Percentiles rank a stretch among this genome's conserved stretches.
phyloP scores from a whole-genome alignment of 1,140 invertebrate genomes.

The Caenorhabditis inopinata region DNA sequence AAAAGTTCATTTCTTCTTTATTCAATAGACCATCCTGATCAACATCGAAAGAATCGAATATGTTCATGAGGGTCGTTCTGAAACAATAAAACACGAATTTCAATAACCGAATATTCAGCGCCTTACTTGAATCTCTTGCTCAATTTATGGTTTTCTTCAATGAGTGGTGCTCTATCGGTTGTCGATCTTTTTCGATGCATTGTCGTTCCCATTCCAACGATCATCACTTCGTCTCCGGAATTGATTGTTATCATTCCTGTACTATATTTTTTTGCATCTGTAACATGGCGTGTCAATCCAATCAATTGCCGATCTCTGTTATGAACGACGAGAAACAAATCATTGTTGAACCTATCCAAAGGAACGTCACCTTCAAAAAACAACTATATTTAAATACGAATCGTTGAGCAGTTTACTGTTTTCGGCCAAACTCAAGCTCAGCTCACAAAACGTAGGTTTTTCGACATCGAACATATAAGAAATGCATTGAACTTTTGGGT shows the following conservation, averaged over 20 bases:
- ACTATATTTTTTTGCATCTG: background rate
- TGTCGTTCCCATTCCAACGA: conserved; percentile 17
- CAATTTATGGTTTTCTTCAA: conserved; percentile 11
- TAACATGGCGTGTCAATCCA: background rate
- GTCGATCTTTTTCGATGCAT: background rate
- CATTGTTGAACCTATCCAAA: background rate
- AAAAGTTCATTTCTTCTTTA: conserved; percentile 10
- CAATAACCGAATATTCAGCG: too few relatives aligned
- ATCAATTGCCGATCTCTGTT: background rate
- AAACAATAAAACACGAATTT: background rate
- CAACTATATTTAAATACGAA: too few relatives aligned
- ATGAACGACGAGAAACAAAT: background rate
- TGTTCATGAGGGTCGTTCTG: conserved; percentile 1
- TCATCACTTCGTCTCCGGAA: conserved; percentile 3
- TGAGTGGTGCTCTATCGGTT: background rate
- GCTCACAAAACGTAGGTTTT: background rate
- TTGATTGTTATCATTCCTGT: conserved; percentile 9
- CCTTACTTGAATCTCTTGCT: conserved; percentile 16
- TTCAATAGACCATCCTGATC: background rate
- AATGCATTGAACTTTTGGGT: conserved; percentile 4
- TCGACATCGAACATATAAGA: background rate
- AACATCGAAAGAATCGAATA: conserved; percentile 3
- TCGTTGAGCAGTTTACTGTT: background rate
- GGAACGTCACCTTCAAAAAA: background rate
- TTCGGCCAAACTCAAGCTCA: background rate